Evolutionary conservation across 2,888 invertebrate genomes (phyloP).

Genomic region (Parochlus steinenii): DNA sequence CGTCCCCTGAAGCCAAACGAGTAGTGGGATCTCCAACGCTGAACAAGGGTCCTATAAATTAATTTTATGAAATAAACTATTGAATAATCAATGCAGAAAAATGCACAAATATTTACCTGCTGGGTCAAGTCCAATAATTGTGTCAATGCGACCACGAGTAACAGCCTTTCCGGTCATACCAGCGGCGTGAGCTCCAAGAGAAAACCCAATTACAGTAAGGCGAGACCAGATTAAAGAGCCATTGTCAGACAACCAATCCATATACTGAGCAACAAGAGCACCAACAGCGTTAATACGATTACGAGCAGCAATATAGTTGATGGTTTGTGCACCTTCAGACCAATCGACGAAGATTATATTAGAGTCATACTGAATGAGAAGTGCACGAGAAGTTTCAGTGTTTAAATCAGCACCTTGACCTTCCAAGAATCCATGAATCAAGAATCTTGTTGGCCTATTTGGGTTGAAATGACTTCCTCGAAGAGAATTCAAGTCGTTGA

Average conservation of each 20-base stretch:
- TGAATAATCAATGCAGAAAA: too few relatives aligned
- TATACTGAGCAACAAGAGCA: conserved; percentile 20
- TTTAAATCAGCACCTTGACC: too few relatives aligned
- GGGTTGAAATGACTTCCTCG: neutral
- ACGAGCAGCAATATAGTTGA: conserved; percentile 23
- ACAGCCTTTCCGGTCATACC: conserved; percentile 24
- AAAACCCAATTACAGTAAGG: conserved; percentile 26
- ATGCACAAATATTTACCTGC: too few relatives aligned
- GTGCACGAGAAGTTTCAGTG: too few relatives aligned
- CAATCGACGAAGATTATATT: conserved; percentile 24
- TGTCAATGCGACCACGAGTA: conserved; percentile 20
- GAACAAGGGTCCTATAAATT: conserved; percentile 23
- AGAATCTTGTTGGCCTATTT: neutral
- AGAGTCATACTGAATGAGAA: conserved; percentile 15
- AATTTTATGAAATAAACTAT: too few relatives aligned
- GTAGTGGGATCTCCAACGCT: conserved; percentile 18
- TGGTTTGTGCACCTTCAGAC: conserved; percentile 22
- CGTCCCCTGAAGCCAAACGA: conserved; percentile 25
- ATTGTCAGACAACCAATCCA: conserved; percentile 19
- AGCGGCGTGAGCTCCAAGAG: conserved; percentile 27
- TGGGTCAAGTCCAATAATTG: conserved; percentile 28
- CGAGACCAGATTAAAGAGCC: conserved; percentile 17
- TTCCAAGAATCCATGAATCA: conserved; percentile 8
- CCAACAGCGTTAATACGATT: conserved; percentile 21
- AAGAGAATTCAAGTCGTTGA: neutral